These are phyloP conservation scores for Laodelphax striatellus DNA, from an alignment of 1,140 invertebrate genomes.

Conservation along the genomic window DNA sequence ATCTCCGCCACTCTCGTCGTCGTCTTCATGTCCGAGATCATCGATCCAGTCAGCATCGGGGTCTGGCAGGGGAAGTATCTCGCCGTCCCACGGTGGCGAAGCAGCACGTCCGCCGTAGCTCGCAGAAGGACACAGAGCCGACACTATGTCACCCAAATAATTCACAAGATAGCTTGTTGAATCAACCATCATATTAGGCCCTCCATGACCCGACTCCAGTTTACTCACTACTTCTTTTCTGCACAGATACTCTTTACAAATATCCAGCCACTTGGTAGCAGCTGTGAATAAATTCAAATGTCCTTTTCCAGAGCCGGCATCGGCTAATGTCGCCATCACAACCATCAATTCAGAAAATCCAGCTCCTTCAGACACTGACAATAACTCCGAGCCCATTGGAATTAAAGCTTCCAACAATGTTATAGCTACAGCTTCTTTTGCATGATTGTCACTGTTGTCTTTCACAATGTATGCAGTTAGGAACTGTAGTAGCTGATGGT, in stretches of 20 bases:
- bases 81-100: constrained; percentile 67
- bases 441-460: constrained; percentile 40
- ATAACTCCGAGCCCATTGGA: constrained; percentile 56
- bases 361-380: constrained; percentile 52
- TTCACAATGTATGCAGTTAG: constrained; percentile 64
- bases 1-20: constrained; percentile 83
- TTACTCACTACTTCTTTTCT: constrained; percentile 43
- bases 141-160: constrained; percentile 49
- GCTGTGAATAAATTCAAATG: constrained; percentile 71
- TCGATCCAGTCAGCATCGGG: constrained; percentile 73
- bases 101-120: constrained; percentile 36
- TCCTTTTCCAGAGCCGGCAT: constrained; percentile 61
- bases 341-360: constrained; percentile 74
- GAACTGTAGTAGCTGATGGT: constrained; percentile 56
- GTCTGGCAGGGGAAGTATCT: constrained; percentile 54
- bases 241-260: constrained; percentile 44
- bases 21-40: constrained; percentile 63
- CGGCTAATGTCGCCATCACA: constrained; percentile 71
- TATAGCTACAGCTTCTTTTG: constrained; percentile 45
- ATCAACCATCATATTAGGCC: constrained; percentile 49
- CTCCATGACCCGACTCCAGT: constrained; percentile 32
- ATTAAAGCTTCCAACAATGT: constrained; percentile 65
- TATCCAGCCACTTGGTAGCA: constrained; percentile 63
- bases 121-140: constrained; percentile 26
- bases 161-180: constrained; percentile 65